phyloP scores from a whole-genome alignment of 2,113 vertebrate genomes.

The Tursiops truncatus region DNA sequence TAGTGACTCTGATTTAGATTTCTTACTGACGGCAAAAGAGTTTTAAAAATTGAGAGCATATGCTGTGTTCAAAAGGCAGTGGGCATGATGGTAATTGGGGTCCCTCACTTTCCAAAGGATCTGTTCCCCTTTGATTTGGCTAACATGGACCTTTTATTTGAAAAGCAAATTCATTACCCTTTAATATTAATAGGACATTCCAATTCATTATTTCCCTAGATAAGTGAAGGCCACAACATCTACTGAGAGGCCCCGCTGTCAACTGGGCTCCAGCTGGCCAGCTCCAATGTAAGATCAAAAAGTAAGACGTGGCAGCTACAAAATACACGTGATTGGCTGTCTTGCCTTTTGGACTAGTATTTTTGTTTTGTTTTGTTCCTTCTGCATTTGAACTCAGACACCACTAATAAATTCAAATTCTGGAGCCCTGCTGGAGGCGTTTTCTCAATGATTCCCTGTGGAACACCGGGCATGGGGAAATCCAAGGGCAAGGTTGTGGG shows the following conservation, averaged over 20 bases:
- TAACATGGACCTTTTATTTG: background rate
- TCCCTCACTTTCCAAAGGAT: background rate
- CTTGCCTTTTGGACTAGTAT: background rate
- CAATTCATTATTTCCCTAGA: background rate
- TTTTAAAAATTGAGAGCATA: slow-evolving; percentile 18
- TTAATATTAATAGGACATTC: slow-evolving; percentile 1
- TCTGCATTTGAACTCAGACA: background rate
- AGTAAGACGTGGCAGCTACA: background rate
- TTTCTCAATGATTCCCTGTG: background rate
- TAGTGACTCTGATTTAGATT: background rate
- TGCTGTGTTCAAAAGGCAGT: background rate
- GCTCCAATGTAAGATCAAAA: background rate
- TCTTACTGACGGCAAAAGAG: background rate
- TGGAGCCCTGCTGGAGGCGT: background rate
- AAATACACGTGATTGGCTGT: background rate
- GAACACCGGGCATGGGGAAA: background rate
- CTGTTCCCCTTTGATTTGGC: background rate
- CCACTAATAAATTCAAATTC: background rate
- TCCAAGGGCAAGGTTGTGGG: background rate
- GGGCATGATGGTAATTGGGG: background rate
- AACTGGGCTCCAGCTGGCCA: background rate
- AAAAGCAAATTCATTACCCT: background rate
- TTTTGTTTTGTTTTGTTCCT: background rate
- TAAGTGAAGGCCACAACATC: background rate
- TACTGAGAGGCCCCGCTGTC: background rate